Evolutionary conservation across 2,797 vertebrate genomes (phyloP).

Genomic region (Coreius guichenoti): DNA sequence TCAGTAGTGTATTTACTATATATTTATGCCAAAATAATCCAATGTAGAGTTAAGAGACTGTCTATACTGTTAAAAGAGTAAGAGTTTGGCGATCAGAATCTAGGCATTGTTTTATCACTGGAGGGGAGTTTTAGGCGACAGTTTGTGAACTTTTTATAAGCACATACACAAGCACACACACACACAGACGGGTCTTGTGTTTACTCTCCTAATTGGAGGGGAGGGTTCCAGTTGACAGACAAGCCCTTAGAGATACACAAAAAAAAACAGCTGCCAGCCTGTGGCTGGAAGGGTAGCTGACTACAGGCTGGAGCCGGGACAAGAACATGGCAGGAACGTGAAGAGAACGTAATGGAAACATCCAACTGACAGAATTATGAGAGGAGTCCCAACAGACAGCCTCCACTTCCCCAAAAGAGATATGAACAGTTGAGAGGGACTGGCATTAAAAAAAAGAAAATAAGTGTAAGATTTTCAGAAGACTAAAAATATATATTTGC

Average conservation of each 20-base stretch:
- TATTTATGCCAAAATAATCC: not conserved
- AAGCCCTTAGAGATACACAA: constrained; percentile 63
- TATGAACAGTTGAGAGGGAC: constrained; percentile 82
- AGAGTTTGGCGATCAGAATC: constrained; percentile 13
- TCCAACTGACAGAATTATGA: constrained; percentile 77
- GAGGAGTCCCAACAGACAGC: constrained; percentile 78
- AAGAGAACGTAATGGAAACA: constrained; percentile 71
- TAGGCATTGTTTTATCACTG: constrained; percentile 50
- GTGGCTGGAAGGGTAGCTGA: constrained; percentile 55
- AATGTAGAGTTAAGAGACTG: not conserved
- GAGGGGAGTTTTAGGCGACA: constrained; percentile 52
- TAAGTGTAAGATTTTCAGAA: not conserved
- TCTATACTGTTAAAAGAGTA: not conserved
- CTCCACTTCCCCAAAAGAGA: constrained; percentile 79
- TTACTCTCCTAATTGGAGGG: constrained; percentile 99
- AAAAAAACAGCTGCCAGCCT: constrained; percentile 74
- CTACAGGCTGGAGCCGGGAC: constrained; percentile 58
- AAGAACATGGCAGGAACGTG: constrained; percentile 55
- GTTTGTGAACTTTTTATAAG: constrained; percentile 54
- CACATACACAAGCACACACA: constrained; percentile 51
- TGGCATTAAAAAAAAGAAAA: constrained; percentile 66
- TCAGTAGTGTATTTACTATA: not conserved
- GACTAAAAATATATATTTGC: not conserved
- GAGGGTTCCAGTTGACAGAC: constrained; percentile 83
- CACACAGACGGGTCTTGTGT: constrained; percentile 74